Percentiles rank a stretch among this genome's conserved stretches.
Conservation (phyloP, 2,888 invertebrate genomes). For the Drosophila buzzatii region DNA sequence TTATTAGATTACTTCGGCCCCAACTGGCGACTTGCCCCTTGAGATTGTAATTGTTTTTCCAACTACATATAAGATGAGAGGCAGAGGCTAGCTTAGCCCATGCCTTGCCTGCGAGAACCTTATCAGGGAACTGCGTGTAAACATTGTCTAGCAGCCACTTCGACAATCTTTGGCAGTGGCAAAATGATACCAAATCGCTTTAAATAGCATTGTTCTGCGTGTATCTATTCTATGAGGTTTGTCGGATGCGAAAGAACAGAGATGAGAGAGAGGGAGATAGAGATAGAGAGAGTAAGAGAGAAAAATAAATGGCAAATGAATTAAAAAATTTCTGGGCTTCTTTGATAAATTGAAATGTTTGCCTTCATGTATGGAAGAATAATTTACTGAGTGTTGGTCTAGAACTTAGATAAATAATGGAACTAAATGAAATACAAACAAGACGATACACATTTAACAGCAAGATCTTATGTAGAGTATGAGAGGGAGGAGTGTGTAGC, state of each 20-base stretch:
- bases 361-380: conserved; percentile 14
- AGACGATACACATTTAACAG: background rate
- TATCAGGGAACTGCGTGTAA: conserved; percentile 58
- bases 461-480: background rate
- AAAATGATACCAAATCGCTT: conserved; percentile 65
- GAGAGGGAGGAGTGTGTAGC: background rate
- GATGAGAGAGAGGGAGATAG: background rate
- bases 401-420: conserved; percentile 5
- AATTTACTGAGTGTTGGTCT: background rate
- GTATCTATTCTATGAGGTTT: conserved; percentile 33
- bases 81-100: background rate
- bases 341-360: conserved; percentile 42
- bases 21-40: background rate
- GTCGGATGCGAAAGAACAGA: background rate
- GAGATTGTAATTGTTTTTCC: conserved; percentile 25
- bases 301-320: conserved; percentile 53
- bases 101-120: conserved; percentile 21
- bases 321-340: conserved; percentile 40
- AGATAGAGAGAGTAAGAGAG: background rate
- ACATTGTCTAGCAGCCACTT: conserved; percentile 37
- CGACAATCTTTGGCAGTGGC: conserved; percentile 36
- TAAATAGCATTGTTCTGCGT: conserved; percentile 64
- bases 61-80: conserved; percentile 3
- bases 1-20: conserved; percentile 37
- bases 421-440: background rate